phyloP scores from a whole-genome alignment of 1,140 invertebrate genomes.

The Hypsibius dujardini region DNA sequence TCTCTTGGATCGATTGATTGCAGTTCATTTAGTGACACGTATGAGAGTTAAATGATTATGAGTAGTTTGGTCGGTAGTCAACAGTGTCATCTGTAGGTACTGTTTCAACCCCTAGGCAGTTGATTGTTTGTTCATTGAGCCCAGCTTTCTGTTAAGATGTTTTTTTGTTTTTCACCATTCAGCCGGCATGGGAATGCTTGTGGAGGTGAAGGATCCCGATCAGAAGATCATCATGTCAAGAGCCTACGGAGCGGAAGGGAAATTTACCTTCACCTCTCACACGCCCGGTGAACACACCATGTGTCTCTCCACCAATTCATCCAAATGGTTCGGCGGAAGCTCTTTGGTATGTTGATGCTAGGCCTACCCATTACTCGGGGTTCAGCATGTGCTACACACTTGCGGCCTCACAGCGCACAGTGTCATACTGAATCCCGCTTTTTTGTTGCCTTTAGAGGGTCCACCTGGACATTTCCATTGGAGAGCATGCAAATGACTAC shows the following conservation, averaged over 20 bases:
- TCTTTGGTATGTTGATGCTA: conserved; percentile 49
- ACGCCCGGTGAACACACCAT: conserved; percentile 91
- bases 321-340: conserved; percentile 83
- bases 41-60: too few species aligned
- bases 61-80: too few species aligned
- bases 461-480: conserved; percentile 95
- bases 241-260: conserved; percentile 82
- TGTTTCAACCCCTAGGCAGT: too few species aligned
- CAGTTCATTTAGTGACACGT: too few species aligned
- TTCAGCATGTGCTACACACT: not conserved
- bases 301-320: conserved; percentile 93
- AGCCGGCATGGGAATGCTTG: conserved; percentile 91
- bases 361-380: not conserved
- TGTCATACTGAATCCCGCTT: conserved; percentile 27
- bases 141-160: too few species aligned
- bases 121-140: too few species aligned
- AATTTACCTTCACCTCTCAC: conserved; percentile 89
- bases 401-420: conserved; percentile 25
- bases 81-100: too few species aligned
- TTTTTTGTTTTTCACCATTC: too few species aligned
- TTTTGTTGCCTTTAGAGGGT: conserved; percentile 45
- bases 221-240: conserved; percentile 77
- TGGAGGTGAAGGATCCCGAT: conserved; percentile 88
- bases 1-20: too few species aligned
- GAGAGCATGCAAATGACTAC: conserved; percentile 96